Evolutionary conservation across 1,140 invertebrate species (phyloP), one percentile per base, ranked within the genome.

Genomic region (Halictus rubicundus): DNA sequence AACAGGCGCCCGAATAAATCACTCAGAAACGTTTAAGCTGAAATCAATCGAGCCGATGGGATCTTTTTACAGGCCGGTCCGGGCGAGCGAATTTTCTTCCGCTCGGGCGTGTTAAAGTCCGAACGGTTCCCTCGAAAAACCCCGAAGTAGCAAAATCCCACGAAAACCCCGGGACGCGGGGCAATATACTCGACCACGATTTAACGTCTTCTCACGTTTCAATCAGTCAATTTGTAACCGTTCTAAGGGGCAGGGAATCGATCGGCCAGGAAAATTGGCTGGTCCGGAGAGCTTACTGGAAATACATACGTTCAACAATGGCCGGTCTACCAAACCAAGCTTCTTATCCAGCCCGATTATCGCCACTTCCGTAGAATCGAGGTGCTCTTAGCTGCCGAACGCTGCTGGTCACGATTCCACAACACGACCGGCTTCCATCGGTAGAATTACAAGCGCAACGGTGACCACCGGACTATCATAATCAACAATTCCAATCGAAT

Each of bases 201-300:
- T 63, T 63, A 69, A 23, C 42, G 27, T 63, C 57, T 42, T 57
- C 64, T 68, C 75, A 10, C 66, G 75, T 61, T 70, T 63, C 75
- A 70, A 77, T 77, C 75, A 69, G 42, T 61, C 75, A 52, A 70
- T 77, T 77, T 63, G 66, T 66, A 75, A 66, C 72, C 49, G 46
- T 19, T n/a, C 66, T 64, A 70, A 78, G 23, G 27, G 42, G 57
- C 27, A 42, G 57, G 61, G 63, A 52, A 46, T 52, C 25, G 46
- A 71, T n/a, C n/a, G 57, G 42, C 42, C 39, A 25, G 21, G 68
- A 70, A 71, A 78, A 78, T 52, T 61, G 66, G 63, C 9, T 10
- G 57, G 16, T 3, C 27, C 16, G 14, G n/a, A 63, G 16, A 70
- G 21, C 37, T 54, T 27, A 46, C 75, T 37, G 57, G 25, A 70